Evolutionary conservation across 2,113 vertebrate species (phyloP).

Genomic region (Opisthocomus hoazin): DNA sequence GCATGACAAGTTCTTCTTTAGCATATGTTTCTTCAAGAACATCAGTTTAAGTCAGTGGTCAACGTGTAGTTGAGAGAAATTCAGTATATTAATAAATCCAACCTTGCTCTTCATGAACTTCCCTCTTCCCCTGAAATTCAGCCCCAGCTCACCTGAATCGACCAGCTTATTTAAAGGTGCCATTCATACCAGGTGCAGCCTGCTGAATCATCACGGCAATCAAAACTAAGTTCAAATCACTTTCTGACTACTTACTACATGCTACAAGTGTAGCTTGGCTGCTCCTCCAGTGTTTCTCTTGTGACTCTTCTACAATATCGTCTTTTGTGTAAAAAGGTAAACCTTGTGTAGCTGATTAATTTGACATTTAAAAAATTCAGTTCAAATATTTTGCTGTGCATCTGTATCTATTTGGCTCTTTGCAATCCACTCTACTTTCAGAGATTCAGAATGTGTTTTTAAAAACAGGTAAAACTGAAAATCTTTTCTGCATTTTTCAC

Average conservation of each 20-base stretch:
- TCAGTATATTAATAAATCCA: not conserved
- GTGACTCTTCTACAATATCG: not conserved
- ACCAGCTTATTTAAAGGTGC: not conserved
- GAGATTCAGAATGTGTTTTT: not conserved
- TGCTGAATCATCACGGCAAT: not conserved
- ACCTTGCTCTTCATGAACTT: not conserved
- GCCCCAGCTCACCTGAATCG: not conserved
- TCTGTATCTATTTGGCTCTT: not conserved
- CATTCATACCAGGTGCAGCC: not conserved
- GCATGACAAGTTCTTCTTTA: conserved; percentile 39
- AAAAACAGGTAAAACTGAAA: not conserved
- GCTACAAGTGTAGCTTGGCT: not conserved
- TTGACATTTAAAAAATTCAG: not conserved
- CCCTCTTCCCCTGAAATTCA: not conserved
- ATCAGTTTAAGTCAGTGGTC: conserved; percentile 11
- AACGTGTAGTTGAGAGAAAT: conserved; percentile 11
- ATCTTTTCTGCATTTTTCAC: not conserved
- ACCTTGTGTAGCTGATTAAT: not conserved
- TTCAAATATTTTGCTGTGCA: not conserved
- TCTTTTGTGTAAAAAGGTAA: not conserved
- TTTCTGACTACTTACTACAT: not conserved
- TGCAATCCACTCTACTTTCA: not conserved
- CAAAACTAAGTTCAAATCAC: not conserved
- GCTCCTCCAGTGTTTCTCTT: not conserved
- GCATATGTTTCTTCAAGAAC: conserved; percentile 45